phyloP scores from a whole-genome alignment of 1,140 invertebrate genomes.

The Zaprionus nigranus region DNA sequence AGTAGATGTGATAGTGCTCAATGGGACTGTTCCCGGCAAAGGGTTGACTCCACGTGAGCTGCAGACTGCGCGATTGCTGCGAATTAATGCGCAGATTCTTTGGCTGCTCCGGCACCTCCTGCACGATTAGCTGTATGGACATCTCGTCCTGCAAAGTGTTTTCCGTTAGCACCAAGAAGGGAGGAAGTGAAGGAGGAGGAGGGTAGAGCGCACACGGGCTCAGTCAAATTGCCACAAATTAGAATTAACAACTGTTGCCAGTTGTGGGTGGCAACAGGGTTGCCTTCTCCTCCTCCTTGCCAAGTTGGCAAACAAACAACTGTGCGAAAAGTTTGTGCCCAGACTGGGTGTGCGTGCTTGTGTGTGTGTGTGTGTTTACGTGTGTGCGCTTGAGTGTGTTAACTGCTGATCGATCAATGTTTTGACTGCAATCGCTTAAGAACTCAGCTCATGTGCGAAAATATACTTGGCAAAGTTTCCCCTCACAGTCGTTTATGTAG shows the following conservation, averaged over 20 bases:
- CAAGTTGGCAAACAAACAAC: background rate
- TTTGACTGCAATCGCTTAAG: constrained; percentile 11
- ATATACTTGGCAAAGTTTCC: constrained; percentile 5
- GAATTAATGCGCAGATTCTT: constrained; percentile 93
- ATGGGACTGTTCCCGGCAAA: constrained; percentile 95
- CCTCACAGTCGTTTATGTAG: constrained; percentile 1
- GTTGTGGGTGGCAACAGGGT: constrained; percentile 7
- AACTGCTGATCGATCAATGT: constrained; percentile 11
- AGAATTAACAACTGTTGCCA: constrained; percentile 65
- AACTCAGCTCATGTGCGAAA: constrained; percentile 10
- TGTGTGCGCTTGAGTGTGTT: background rate
- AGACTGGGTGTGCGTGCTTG: constrained; percentile 2
- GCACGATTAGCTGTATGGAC: constrained; percentile 95
- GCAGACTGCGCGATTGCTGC: constrained; percentile 90
- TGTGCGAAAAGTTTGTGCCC: constrained; percentile 1
- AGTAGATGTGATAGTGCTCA: constrained; percentile 93
- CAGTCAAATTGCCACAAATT: constrained; percentile 78
- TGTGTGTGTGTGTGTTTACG: constrained; percentile 9
- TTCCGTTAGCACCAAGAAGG: background rate
- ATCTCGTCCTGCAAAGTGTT: constrained; percentile 89
- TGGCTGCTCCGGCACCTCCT: constrained; percentile 95
- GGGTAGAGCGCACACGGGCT: constrained; percentile 19
- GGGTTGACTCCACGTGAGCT: constrained; percentile 93
- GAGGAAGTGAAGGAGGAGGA: background rate
- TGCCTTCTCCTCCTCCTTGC: background rate